phyloP scores from a whole-genome alignment of 2,113 vertebrate species.

The Dasyprocta punctata region DNA sequence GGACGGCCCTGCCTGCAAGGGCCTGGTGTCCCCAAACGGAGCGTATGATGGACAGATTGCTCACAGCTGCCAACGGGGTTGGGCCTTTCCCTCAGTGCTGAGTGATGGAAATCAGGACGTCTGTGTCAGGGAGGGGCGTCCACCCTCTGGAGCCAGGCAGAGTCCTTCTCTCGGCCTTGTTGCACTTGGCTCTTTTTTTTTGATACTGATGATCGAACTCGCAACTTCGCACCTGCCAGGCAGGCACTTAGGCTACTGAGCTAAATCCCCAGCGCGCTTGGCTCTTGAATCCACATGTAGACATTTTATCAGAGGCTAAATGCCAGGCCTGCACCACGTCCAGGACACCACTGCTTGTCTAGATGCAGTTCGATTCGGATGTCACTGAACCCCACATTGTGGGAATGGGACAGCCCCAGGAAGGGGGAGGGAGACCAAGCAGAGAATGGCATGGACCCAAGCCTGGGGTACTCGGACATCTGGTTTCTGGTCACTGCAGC shows the following conservation, averaged over 20 bases:
- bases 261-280: too few species aligned
- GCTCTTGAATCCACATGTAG: background rate
- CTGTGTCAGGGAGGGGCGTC: background rate
- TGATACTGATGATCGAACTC: too few species aligned
- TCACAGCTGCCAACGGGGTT: rapidly evolving
- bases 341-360: background rate
- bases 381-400: rapidly evolving
- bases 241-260: too few species aligned
- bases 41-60: background rate
- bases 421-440: background rate
- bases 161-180: background rate
- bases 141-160: background rate
- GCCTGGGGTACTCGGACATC: rapidly evolving
- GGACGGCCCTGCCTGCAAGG: background rate
- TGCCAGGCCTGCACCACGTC: background rate
- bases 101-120: background rate
- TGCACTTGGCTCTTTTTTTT: too few species aligned
- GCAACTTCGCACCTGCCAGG: too few species aligned
- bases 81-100: background rate
- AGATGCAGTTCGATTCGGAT: background rate
- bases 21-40: background rate
- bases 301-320: too few species aligned
- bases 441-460: background rate
- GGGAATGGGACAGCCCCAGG: background rate
- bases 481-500: background rate